Evolutionary conservation across 1,140 invertebrate genomes (phyloP), one percentile per base, ranked within the genome.

Genomic region (Trinorchestia longiramus): DNA sequence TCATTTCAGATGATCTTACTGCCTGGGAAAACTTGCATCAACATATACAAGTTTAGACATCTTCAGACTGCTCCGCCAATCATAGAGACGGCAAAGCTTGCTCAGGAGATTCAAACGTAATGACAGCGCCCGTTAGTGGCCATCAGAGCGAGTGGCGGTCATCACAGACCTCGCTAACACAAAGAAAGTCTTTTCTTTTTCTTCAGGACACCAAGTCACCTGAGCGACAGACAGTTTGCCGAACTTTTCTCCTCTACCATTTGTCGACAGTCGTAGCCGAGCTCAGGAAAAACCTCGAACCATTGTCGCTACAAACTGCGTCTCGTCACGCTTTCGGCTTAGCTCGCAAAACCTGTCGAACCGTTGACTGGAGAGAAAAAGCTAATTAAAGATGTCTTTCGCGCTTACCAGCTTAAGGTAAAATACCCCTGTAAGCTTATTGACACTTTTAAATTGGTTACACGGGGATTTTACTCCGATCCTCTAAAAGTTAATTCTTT

Each of bases 221-320:
- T 94, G 43, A 94, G 44, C 92, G 43, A 94, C 92, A 44, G 92
- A 94, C 92, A 44, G 43, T 94, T 44, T 40, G 43, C 92, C 44
- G 40, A 94, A 94, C 92, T 94, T 94, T 94, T 94, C 92, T 94
- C 43, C 41, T 90, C 88, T 91, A 43, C 88, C 92, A 94, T 94
- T 94, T 94, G 44, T 47, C 41, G 92, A 47, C 92, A 94, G 92
- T 94, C 92, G 62, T 28, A 94, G 92, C 17, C 44, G 92, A 45
- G 92, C 44, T 8, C 92, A 43, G 17, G 92, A 94, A 94, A 94
- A 94, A 94, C 43, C 43, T n/a, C 44, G 44, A 43, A 77, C 43
- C 92, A 94, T 94, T 94, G 92, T 94, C 92, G 17, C 43, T 43
- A 44, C 44, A 94, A 94, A 94, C 92, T 43, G 43, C 92, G 19